A percentile compares a stretch with the other conserved stretches of the same genome.
These are phyloP conservation scores for Brachyalestes nurse DNA, from an alignment of 2,797 vertebrate species.

Conservation along the genomic window DNA sequence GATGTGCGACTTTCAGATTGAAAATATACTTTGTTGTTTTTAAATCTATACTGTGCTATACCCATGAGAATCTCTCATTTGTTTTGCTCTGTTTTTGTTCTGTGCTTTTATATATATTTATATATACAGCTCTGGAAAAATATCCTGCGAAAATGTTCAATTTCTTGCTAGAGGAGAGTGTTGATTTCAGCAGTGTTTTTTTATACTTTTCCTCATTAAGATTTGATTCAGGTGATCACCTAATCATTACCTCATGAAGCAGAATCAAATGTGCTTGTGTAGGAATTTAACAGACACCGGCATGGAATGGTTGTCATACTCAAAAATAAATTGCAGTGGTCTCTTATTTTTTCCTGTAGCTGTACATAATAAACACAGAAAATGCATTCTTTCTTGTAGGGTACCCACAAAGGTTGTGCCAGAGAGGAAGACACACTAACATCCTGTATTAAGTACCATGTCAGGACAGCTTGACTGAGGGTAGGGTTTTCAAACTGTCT, in stretches of 20 bases:
- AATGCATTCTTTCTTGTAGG: neutral
- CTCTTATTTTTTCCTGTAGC: neutral
- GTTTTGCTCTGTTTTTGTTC: no score
- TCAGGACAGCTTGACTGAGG: neutral
- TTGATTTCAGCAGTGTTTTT: neutral
- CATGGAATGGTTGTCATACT: no score
- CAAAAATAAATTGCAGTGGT: no score
- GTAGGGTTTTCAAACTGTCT: neutral
- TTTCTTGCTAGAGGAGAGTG: neutral
- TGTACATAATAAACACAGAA: neutral
- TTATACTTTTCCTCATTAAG: no score
- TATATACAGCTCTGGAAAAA: no score
- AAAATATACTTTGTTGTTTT: neutral
- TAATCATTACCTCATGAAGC: no score
- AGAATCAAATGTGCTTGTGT: no score
- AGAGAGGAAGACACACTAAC: constrained; percentile 56
- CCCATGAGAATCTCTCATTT: no score
- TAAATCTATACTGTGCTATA: neutral
- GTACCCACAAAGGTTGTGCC: constrained; percentile 35
- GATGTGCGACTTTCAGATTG: neutral
- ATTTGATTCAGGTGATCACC: no score
- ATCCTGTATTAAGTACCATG: constrained; percentile 41
- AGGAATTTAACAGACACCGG: no score
- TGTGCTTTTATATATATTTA: no score
- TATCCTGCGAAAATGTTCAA: neutral